Evolutionary conservation across 2,113 vertebrate species (phyloP).

Genomic region (Amazona guildingii): DNA sequence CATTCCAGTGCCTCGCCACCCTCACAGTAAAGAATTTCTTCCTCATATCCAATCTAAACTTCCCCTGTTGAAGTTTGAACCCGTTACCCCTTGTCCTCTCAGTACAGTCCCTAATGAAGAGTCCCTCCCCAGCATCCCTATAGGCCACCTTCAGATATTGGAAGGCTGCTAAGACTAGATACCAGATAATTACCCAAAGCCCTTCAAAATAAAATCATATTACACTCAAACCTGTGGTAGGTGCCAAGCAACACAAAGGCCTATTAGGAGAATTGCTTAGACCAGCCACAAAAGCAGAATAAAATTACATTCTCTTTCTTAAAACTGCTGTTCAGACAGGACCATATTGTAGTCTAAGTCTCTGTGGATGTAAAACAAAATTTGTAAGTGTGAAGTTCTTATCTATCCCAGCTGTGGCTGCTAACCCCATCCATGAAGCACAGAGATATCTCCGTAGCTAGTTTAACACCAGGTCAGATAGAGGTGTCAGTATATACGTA

Average conservation of each 20-base stretch:
- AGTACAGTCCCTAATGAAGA: no score
- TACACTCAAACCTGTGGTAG: background rate
- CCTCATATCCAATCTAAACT: no score
- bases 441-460: background rate
- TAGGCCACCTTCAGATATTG: no score
- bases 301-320: background rate
- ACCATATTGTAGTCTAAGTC: background rate
- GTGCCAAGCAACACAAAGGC: background rate
- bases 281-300: background rate
- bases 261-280: background rate
- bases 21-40: no score
- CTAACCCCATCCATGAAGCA: background rate
- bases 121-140: no score
- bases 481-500: background rate
- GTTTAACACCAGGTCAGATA: background rate
- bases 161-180: background rate
- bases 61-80: no score
- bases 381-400: background rate
- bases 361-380: background rate
- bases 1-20: no score
- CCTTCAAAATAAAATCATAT: background rate
- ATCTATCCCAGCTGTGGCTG: background rate
- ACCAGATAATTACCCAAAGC: background rate
- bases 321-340: background rate
- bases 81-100: no score